Base-by-base conservation (phyloP, 2,888 invertebrate genomes). In the Tineola bisselliella region DNA sequence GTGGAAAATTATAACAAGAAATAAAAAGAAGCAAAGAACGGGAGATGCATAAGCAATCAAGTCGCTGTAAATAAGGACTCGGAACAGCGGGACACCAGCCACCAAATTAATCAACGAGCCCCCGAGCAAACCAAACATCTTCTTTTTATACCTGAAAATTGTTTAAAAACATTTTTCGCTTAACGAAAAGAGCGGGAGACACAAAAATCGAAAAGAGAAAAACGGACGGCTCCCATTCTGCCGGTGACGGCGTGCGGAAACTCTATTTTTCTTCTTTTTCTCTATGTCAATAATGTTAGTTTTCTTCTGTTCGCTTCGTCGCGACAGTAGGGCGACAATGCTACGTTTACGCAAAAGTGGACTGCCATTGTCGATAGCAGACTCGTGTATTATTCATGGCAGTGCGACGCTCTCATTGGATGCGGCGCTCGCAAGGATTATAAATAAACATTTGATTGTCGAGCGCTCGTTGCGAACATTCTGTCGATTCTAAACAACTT, bases 41-140 rank as follows among this genome's bases (percentile, higher is more conserved):
- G 58, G 33, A 58, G 58, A 33, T 31, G 31, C 58, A 58, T 33
- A 58, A 58, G 58, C 58, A 58, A 58, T 58, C 58, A 58, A 58
- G 58, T 17, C 58, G 15, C 33, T 58, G 58, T 58, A 58, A 58
- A 25, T 58, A 58, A 58, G 58, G 58, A 58, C 33, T 17, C 17
- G n/a, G 31, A 58, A 66, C 83, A 74, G 81, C 81, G 74, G 82
- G 79, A 69, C 69, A 68, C 72, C 70, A 71, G 77, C 81, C 79
- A 80, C 79, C 76, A 77, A 80, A 83, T 83, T 84, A 84, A 84
- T 83, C 79, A 82, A 80, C 77, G 69, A 58, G 33, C 58, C n/a
- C 58, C 33, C 31, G 17, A 6, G 12, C 33, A 33, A 58, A 58
- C 31, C 58, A 33, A 58, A 58, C 58, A 33, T 58, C 58, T 31